These are phyloP conservation scores for Leucophenga montana DNA, from an alignment of 2,888 invertebrate genomes.

Conservation along the genomic window DNA sequence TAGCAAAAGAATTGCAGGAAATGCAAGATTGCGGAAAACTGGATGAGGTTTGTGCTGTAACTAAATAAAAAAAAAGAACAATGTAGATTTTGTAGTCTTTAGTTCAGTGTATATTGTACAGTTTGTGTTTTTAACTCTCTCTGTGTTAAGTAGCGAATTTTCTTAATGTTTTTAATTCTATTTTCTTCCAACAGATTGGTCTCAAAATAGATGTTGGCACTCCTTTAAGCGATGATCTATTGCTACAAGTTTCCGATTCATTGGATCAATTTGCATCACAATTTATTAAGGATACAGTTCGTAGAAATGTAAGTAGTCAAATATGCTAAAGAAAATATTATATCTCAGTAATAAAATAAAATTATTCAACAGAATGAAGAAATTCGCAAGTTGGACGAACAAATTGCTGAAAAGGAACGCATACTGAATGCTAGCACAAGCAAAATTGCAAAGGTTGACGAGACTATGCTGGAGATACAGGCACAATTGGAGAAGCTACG, in stretches of 20 bases:
- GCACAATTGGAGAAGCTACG: conserved; percentile 77
- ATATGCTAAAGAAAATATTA: neutral
- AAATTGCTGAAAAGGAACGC: conserved; percentile 75
- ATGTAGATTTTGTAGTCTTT: conserved; percentile 29
- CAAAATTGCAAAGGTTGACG: conserved; percentile 81
- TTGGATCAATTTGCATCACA: conserved; percentile 79
- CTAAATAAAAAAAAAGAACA: neutral
- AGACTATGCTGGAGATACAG: conserved; percentile 79
- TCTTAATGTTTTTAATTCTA: neutral
- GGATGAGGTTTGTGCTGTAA: conserved; percentile 73
- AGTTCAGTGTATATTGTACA: conserved; percentile 5
- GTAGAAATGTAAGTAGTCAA: conserved; percentile 79
- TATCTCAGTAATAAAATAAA: neutral
- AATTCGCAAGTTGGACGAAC: conserved; percentile 80
- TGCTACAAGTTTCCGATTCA: conserved; percentile 79
- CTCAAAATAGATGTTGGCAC: conserved; percentile 75
- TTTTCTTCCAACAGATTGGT: conserved; percentile 73
- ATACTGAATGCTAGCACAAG: conserved; percentile 78
- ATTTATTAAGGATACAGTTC: conserved; percentile 80
- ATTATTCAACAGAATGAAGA: conserved; percentile 78
- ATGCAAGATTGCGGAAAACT: conserved; percentile 75
- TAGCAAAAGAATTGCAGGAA: conserved; percentile 74
- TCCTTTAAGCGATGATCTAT: conserved; percentile 77
- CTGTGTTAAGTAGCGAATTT: neutral
- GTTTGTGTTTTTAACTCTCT: conserved; percentile 29